phyloP scores from a whole-genome alignment of 1,140 invertebrate genomes.

The Drosophila nigrodunni region DNA sequence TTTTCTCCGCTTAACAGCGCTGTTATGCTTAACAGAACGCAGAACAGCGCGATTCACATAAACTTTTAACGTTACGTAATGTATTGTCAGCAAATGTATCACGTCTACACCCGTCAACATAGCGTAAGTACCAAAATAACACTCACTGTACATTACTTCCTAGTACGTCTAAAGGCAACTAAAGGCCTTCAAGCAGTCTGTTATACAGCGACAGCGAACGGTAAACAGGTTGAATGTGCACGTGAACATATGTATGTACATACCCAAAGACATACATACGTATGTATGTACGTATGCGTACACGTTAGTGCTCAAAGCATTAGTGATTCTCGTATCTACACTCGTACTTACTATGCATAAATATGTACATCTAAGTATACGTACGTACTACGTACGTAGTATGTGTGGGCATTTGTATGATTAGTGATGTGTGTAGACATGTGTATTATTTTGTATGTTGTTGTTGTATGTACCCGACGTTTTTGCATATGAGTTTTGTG shows the following conservation, averaged over 20 bases:
- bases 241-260: background rate
- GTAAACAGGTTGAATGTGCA: background rate
- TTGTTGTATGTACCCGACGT: slow-evolving; percentile 51
- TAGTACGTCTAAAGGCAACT: no score
- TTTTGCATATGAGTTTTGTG: slow-evolving; percentile 76
- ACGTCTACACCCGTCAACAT: no score
- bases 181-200: no score
- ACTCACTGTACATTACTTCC: no score
- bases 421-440: slow-evolving; percentile 34
- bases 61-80: no score
- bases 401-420: slow-evolving; percentile 34
- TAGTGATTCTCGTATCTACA: slow-evolving; percentile 3
- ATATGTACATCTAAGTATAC: background rate
- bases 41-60: no score
- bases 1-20: no score
- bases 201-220: background rate
- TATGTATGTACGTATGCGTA: background rate
- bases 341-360: slow-evolving; percentile 11
- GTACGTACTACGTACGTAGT: no score
- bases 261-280: background rate
- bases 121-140: no score
- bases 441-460: slow-evolving; percentile 16
- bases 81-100: no score
- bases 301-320: slow-evolving; percentile 8
- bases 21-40: no score